Percentiles rank a stretch among this genome's conserved stretches.
phyloP scores from a whole-genome alignment of 35 echinoderm and acorn worm species.

The Ophiothrix spiculata region DNA sequence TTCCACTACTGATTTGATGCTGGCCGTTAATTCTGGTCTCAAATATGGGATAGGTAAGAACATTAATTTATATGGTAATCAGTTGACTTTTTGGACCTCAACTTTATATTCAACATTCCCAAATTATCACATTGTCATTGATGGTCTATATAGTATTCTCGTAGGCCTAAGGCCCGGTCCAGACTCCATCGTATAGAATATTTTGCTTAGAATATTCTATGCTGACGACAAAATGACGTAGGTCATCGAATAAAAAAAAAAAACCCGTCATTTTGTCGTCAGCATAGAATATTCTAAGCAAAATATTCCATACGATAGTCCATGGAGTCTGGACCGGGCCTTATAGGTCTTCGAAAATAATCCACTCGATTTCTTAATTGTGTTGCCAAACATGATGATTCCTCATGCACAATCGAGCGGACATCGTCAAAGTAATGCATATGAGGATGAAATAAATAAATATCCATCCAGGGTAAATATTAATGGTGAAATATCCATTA shows the following conservation, averaged over 20 bases:
- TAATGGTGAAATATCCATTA: no score
- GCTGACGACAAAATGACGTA: no score
- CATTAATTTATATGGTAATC: not conserved
- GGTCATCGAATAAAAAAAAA: no score
- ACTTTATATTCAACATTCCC: not conserved
- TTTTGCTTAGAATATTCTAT: no score
- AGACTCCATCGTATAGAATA: no score
- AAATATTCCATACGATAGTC: no score
- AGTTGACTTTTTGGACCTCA: not conserved
- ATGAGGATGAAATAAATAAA: no score
- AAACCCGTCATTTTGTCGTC: no score
- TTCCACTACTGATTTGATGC: constrained; percentile 44
- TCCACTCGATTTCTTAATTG: not conserved
- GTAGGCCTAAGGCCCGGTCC: no score
- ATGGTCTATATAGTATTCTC: no score
- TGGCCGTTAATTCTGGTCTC: constrained; percentile 40
- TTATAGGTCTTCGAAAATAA: not conserved
- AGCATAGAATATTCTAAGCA: no score
- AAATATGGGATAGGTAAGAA: constrained; percentile 52
- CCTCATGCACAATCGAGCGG: not conserved
- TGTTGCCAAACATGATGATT: not conserved
- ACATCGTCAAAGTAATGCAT: not conserved
- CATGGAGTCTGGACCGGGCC: not conserved
- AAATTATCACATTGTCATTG: not conserved
- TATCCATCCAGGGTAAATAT: not conserved